Evolutionary conservation across 2,888 invertebrate species (phyloP), one percentile per base, ranked within the genome.

Genomic region (Zaprionus bogoriensis): DNA sequence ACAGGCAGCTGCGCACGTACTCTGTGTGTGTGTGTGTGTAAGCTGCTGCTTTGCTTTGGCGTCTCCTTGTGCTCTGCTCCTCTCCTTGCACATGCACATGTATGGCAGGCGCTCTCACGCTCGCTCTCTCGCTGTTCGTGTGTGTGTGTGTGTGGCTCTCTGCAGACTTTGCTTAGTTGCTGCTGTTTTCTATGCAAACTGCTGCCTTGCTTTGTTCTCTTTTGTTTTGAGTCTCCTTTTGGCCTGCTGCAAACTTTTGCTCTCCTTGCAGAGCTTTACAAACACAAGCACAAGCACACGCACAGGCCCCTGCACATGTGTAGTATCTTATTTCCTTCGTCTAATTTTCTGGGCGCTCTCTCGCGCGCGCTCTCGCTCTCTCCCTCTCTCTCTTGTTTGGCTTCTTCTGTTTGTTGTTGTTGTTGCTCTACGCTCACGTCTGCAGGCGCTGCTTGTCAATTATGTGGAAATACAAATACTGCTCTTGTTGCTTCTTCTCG

Each of bases 401-500:
- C 42, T 32, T 53, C 36, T 44, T 44, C 5, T 46, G 32, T 22
- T 46, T 41, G 27, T 48, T 60, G 23, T 44, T 66, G 65, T 48
- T 50, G 32, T 62, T 42, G 32, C 22, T 47, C 10, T 39, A 64
- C 62, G 74, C 59, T 67, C 64, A 59, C 68, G 45, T 60, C 63
- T 67, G 65, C 71, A 72, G 61, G 10, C 67, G 70, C 53, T 66
- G 67, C 62, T 70, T 71, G 71, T 71, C 71, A 71, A 71, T 72
- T 73, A 72, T 74, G 65, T 65, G 51, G 42, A 73, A 73, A 72
- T 67, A 67, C 67, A 62, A 67, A 68, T 72, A 63, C 55, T 64
- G 50, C 41, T 63, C 28, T 27, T 55, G 59, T 41, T 50, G 44
- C 28, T 51, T 10, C 17, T 32, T 32, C n/a, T 19, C 47, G 17